phyloP scores from a whole-genome alignment of 2,888 invertebrate species.

The Dryobotodes eremita region DNA sequence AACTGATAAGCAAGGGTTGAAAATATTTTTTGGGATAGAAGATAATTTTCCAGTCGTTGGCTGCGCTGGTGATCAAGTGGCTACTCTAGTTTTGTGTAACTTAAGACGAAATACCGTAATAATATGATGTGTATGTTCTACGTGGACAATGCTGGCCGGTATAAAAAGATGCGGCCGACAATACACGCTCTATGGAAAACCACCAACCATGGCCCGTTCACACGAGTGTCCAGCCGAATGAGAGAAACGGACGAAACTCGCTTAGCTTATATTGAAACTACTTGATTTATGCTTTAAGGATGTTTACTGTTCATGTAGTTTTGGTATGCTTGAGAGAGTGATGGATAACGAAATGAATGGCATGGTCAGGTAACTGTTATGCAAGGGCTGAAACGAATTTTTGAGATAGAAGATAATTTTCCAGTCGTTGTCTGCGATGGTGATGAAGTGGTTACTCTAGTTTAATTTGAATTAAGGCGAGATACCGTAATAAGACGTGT shows the following conservation, averaged over 20 bases:
- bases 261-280: conserved; percentile 54
- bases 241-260: conserved; percentile 53
- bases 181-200: conserved; percentile 81
- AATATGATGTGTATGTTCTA: conserved; percentile 15
- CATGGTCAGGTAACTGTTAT: background rate
- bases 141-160: conserved; percentile 79
- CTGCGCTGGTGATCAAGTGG: too few species aligned
- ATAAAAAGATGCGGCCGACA: conserved; percentile 84
- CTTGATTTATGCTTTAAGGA: conserved; percentile 46
- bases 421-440: background rate
- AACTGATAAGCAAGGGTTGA: background rate
- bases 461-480: too few species aligned
- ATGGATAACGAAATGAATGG: background rate
- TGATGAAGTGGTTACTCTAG: background rate
- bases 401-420: background rate
- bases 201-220: conserved; percentile 79
- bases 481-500: too few species aligned
- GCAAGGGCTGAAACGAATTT: background rate
- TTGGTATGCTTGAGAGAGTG: background rate
- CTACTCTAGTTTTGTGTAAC: too few species aligned
- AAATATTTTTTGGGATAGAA: background rate
- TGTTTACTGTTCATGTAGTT: conserved; percentile 9
- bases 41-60: too few species aligned
- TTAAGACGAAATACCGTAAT: too few species aligned
- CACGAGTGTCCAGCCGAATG: conserved; percentile 69